These are phyloP conservation scores for Mycteria americana DNA, from an alignment of 2,797 vertebrate species.

Conservation along the genomic window DNA sequence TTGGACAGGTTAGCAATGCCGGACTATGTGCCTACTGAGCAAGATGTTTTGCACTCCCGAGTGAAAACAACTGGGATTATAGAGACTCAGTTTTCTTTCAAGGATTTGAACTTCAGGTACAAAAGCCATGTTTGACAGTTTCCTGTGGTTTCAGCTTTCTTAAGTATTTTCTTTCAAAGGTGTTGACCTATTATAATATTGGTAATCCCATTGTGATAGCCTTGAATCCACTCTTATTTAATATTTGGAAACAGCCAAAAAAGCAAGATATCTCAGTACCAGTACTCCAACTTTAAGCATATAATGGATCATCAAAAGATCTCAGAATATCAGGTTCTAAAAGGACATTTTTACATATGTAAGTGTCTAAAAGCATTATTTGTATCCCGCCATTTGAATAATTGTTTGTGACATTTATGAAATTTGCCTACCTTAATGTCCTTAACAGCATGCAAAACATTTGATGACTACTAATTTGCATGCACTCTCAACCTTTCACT, in stretches of 20 bases:
- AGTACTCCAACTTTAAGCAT: background rate
- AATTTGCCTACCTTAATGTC: slow-evolving; percentile 16
- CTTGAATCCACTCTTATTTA: background rate
- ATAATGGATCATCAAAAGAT: background rate
- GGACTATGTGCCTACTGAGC: slow-evolving; percentile 73
- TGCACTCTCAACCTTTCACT: background rate
- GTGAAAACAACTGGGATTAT: slow-evolving; percentile 80
- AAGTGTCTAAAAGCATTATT: slow-evolving; percentile 18
- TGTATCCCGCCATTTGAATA: slow-evolving; percentile 15
- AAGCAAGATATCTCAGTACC: background rate
- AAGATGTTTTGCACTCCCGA: slow-evolving; percentile 74
- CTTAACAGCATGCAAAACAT: slow-evolving; percentile 13
- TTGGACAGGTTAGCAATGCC: slow-evolving; percentile 70
- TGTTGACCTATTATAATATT: background rate
- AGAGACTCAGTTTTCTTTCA: slow-evolving; percentile 79
- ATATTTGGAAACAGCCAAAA: background rate
- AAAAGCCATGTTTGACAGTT: background rate
- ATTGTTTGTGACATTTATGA: slow-evolving; percentile 11
- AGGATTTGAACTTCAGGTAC: slow-evolving; percentile 79
- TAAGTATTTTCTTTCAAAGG: background rate
- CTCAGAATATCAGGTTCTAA: background rate
- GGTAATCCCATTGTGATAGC: background rate
- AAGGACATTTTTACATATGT: background rate
- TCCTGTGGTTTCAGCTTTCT: background rate
- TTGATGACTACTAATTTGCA: slow-evolving; percentile 19